Conservation (phyloP, 2,888 invertebrate genomes). For the Amphipoea lucens region DNA sequence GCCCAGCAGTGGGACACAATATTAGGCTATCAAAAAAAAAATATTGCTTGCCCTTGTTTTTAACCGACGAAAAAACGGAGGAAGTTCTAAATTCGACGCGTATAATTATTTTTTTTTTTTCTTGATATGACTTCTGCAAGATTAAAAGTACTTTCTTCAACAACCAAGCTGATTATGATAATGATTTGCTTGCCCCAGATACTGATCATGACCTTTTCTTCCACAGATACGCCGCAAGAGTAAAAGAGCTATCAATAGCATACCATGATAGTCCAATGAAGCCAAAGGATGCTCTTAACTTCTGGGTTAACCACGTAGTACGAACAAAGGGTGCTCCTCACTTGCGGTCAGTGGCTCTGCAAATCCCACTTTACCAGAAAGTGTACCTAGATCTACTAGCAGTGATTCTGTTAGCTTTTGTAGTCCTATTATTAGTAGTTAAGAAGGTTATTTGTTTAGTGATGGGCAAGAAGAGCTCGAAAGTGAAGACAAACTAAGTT, state of each 20-base stretch:
- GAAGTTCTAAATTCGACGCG: too few species aligned
- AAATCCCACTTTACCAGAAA: slow-evolving; percentile 76
- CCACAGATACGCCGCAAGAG: slow-evolving; percentile 73
- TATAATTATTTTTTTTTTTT: not conserved
- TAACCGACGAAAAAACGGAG: too few species aligned
- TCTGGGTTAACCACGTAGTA: slow-evolving; percentile 80
- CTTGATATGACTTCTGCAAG: too few species aligned
- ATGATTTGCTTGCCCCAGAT: not conserved
- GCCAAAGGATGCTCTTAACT: slow-evolving; percentile 73
- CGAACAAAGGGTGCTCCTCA: slow-evolving; percentile 76
- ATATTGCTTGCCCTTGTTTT: not conserved
- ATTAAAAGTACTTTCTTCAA: not conserved
- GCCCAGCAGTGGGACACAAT: not conserved
- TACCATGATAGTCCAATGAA: slow-evolving; percentile 75
- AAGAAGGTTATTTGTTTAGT: slow-evolving; percentile 14
- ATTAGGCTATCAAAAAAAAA: not conserved
- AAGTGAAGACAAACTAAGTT: slow-evolving; percentile 51
- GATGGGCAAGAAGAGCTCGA: slow-evolving; percentile 1
- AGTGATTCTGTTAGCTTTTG: slow-evolving; percentile 36
- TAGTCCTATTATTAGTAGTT: slow-evolving; percentile 17
- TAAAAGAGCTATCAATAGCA: slow-evolving; percentile 73
- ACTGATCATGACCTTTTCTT: slow-evolving; percentile 7
- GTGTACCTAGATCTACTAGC: slow-evolving; percentile 75
- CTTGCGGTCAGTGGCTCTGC: slow-evolving; percentile 74
- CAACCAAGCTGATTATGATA: not conserved